Base-by-base conservation (phyloP, 2,888 invertebrate species). In the Colostygia pectinataria region DNA sequence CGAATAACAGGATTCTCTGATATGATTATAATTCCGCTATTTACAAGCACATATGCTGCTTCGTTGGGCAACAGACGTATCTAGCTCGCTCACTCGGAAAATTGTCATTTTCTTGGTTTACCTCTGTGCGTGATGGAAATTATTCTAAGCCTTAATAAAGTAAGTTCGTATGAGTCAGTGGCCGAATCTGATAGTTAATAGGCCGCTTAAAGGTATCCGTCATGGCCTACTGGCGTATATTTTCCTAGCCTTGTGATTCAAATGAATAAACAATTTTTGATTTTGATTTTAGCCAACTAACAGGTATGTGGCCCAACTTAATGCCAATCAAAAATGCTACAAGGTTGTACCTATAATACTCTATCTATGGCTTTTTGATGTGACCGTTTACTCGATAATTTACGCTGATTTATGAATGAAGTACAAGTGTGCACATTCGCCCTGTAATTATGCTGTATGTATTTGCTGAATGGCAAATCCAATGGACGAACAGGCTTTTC, bases 401-500 rank as follows among this genome's bases (percentile, higher is more conserved):
- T 20, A 10, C 5, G 51, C 54, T 53, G 51, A 61, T 58, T 61
- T 49, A 48, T 40, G 24, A 14, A 13, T 40, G 12, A n/a, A n/a
- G n/a, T n/a, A n/a, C n/a, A n/a, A n/a, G n/a, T n/a, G n/a, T n/a
- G n/a, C n/a, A n/a, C n/a, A n/a, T n/a, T n/a, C n/a, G 41, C 58
- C 42, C 40, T 61, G 56, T 61, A 58, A 61, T 58, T 57, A 55
- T 41, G 51, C 31, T n/a, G n/a, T n/a, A n/a, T 46, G 37, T 46
- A 37, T 43, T 49, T 37, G 41, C 31, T 53, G 42, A 55, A 56
- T 43, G 37, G 33, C 25, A 28, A 15, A 9, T 29, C 25, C 44
- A 55, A 59, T 36, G 36, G 31, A 15, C 18, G 38, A 12, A 47
- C 31, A n/a, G n/a, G n/a, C 47, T 42, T 52, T 47, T 37, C 33